Percentiles rank a stretch among this genome's conserved stretches.
Conservation (phyloP, 2,113 vertebrate species). For the Siniperca chuatsi region DNA sequence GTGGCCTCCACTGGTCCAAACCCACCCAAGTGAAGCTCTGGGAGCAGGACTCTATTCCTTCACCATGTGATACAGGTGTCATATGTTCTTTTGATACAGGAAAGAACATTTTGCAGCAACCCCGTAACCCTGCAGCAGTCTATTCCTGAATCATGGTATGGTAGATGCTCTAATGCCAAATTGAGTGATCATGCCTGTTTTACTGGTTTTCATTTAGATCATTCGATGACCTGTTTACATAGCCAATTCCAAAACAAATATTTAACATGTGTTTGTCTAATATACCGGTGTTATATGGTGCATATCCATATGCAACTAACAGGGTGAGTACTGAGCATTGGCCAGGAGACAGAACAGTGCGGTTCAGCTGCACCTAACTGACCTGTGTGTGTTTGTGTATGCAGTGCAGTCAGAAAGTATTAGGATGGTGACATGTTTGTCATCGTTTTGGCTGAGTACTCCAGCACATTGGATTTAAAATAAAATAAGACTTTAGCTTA, state of each 20-base stretch:
- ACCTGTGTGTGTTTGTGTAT: neutral
- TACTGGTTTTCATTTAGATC: slow-evolving; percentile 50
- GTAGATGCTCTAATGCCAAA: slow-evolving; percentile 19
- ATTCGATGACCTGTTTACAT: slow-evolving; percentile 10
- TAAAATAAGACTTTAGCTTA: neutral
- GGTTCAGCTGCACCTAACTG: neutral
- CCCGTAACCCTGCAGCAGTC: slow-evolving; percentile 13
- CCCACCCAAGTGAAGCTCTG: slow-evolving; percentile 63
- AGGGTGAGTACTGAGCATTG: neutral
- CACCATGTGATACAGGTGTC: slow-evolving; percentile 58
- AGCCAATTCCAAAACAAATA: slow-evolving; percentile 23
- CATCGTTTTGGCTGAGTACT: neutral
- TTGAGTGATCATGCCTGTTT: slow-evolving; percentile 33
- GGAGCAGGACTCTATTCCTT: slow-evolving; percentile 28
- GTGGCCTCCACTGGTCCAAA: slow-evolving; percentile 47
- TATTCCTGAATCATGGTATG: slow-evolving; percentile 20
- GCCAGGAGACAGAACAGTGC: neutral
- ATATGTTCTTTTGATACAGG: slow-evolving; percentile 43
- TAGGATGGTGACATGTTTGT: neutral
- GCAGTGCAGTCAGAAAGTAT: neutral
- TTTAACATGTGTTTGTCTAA: slow-evolving; percentile 5
- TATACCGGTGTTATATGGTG: neutral
- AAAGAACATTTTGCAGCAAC: slow-evolving; percentile 36
- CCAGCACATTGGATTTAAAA: neutral
- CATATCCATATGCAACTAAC: slow-evolving; percentile 7